phyloP scores from a whole-genome alignment of 2,888 invertebrate genomes.

The Aelia acuminata region DNA sequence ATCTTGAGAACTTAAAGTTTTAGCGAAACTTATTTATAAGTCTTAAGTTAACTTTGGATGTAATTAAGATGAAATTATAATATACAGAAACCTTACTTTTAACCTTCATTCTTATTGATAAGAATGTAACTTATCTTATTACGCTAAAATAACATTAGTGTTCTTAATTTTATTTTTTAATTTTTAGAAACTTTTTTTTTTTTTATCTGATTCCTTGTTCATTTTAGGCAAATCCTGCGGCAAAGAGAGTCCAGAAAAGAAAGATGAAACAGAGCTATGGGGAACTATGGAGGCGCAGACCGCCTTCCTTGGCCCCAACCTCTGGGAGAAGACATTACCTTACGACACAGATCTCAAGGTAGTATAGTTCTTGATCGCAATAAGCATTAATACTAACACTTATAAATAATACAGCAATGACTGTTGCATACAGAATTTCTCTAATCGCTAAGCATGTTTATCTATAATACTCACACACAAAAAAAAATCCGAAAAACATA shows the following conservation, averaged over 20 bases:
- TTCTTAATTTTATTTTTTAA: too few species aligned
- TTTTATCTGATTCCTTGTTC: background rate
- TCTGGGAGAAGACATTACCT: constrained; percentile 94
- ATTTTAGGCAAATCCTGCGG: constrained; percentile 68
- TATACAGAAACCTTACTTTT: too few species aligned
- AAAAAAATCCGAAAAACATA: background rate
- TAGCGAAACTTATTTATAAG: too few species aligned
- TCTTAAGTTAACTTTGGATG: too few species aligned
- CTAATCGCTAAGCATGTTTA: constrained; percentile 61
- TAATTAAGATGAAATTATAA: too few species aligned
- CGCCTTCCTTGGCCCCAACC: constrained; percentile 94
- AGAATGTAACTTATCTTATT: too few species aligned
- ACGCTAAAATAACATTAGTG: too few species aligned
- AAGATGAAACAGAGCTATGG: constrained; percentile 75
- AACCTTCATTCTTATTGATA: too few species aligned
- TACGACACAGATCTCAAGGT: constrained; percentile 97
- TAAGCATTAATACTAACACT: constrained; percentile 27
- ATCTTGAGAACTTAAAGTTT: too few species aligned
- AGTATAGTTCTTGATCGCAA: constrained; percentile 71
- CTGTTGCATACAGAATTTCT: background rate
- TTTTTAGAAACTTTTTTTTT: too few species aligned
- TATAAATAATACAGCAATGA: background rate
- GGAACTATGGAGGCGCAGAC: constrained; percentile 90
- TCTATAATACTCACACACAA: background rate
- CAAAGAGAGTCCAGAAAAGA: constrained; percentile 68